These are phyloP conservation scores for Leptodactylus fuscus DNA, from an alignment of 2,113 vertebrate genomes.

Conservation along the genomic window DNA sequence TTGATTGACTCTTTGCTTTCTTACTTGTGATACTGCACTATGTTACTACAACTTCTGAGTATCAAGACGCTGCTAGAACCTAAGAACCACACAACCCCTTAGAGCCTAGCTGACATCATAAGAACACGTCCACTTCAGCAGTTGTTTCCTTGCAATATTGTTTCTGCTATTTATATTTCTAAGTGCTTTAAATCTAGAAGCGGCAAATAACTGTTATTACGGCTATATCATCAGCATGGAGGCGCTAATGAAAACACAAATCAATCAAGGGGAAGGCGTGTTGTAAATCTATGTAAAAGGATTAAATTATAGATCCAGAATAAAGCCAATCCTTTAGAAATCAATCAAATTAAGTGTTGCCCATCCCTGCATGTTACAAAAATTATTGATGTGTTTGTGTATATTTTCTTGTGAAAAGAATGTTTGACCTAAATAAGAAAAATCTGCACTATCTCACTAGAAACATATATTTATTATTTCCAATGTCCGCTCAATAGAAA, in stretches of 20 bases:
- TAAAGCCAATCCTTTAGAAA: conserved; percentile 33
- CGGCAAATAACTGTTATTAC: conserved; percentile 43
- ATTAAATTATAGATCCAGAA: conserved; percentile 49
- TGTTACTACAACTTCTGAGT: no score
- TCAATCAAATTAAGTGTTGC: conserved; percentile 37
- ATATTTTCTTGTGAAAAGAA: background rate
- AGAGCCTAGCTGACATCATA: background rate
- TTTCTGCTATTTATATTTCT: conserved; percentile 42
- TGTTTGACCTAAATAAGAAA: background rate
- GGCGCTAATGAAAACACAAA: conserved; percentile 32
- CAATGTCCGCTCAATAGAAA: background rate
- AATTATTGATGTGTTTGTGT: background rate
- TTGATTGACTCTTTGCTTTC: no score
- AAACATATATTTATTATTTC: background rate
- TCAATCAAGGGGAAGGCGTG: conserved; percentile 34
- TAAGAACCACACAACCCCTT: background rate
- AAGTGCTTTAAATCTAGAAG: conserved; percentile 34
- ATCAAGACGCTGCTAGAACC: background rate
- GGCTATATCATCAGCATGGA: conserved; percentile 36
- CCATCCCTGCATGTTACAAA: background rate
- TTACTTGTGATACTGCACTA: no score
- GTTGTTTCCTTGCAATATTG: conserved; percentile 26
- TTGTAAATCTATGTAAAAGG: conserved; percentile 24
- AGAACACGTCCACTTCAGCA: background rate
- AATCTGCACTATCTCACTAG: background rate